Evolutionary conservation across 2,797 vertebrate genomes (phyloP).

Genomic region (Petrocephalus schoutedeni): DNA sequence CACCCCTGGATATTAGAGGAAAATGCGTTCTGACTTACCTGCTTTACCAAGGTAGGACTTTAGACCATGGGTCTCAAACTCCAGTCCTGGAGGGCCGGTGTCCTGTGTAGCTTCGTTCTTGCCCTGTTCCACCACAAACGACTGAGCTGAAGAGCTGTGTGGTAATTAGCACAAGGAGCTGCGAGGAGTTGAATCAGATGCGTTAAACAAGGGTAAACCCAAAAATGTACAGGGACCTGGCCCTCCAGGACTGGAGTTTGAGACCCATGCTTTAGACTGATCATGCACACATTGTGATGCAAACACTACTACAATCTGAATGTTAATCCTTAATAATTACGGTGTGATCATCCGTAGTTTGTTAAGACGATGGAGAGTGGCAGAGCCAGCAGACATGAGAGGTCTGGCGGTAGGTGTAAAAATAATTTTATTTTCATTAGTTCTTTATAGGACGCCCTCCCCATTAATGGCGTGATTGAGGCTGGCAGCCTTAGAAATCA

Average conservation of each 20-base stretch:
- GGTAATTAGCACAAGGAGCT: too few species aligned
- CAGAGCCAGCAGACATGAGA: not conserved
- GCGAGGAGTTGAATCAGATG: too few species aligned
- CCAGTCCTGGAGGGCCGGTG: too few species aligned
- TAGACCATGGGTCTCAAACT: not conserved
- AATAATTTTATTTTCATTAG: not conserved
- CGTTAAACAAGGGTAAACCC: too few species aligned
- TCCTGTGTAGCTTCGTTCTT: too few species aligned
- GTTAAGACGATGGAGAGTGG: not conserved
- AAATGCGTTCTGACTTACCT: not conserved
- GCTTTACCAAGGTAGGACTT: not conserved
- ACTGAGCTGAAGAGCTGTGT: too few species aligned
- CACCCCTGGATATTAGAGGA: not conserved
- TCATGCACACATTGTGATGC: not conserved
- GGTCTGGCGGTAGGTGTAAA: not conserved
- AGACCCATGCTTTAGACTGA: not conserved
- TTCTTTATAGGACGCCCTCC: slow-evolving; percentile 4
- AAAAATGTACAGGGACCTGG: too few species aligned
- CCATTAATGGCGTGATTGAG: not conserved
- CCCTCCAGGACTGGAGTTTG: too few species aligned
- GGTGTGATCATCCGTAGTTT: not conserved
- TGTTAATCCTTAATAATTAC: not conserved
- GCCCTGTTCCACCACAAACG: too few species aligned
- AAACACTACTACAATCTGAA: not conserved
- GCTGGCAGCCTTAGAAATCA: not conserved